Percentiles rank a stretch among this genome's conserved stretches.
Conservation (phyloP, 2,888 invertebrate genomes). For the Ichneumon xanthorius region DNA sequence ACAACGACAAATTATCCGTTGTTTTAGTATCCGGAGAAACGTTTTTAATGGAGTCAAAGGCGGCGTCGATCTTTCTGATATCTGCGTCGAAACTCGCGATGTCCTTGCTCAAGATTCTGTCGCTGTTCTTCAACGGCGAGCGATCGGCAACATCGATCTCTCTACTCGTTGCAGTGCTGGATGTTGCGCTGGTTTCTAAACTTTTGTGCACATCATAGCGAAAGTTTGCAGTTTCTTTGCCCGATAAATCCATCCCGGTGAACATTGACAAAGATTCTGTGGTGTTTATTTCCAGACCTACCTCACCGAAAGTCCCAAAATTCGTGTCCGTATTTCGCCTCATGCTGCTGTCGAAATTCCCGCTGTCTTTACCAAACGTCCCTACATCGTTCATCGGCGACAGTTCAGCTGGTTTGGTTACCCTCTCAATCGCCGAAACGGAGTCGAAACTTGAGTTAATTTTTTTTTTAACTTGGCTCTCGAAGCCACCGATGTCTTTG, state of each 20-base stretch:
- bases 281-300: background rate
- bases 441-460: background rate
- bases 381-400: background rate
- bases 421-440: background rate
- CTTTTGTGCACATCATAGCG: slow-evolving; percentile 5
- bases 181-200: background rate
- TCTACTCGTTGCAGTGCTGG: background rate
- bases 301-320: background rate
- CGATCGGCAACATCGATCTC: slow-evolving; percentile 38
- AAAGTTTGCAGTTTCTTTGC: background rate
- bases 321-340: background rate
- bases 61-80: background rate
- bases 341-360: background rate
- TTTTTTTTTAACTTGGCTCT: background rate
- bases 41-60: background rate
- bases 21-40: slow-evolving; percentile 1
- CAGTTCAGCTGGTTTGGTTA: background rate
- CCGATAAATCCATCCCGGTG: background rate
- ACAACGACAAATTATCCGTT: slow-evolving; percentile 1
- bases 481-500: background rate
- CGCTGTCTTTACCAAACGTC: background rate
- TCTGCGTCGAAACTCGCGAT: slow-evolving; percentile 44
- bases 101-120: slow-evolving; percentile 26
- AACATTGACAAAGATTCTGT: slow-evolving; percentile 4
- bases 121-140: background rate